Conservation (phyloP, 2,113 vertebrate genomes). For the Mormoops blainvillei region DNA sequence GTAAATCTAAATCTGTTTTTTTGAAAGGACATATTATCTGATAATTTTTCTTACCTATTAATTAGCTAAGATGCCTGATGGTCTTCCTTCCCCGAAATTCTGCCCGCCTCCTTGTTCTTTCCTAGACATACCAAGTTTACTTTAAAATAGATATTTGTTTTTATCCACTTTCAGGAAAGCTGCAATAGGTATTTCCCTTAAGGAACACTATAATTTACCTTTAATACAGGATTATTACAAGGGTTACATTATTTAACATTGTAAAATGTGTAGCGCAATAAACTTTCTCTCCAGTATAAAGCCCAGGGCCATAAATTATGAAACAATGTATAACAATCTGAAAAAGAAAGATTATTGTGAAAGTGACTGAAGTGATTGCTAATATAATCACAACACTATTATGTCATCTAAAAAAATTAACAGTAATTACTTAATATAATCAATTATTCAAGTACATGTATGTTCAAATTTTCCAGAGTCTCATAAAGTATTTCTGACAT, state of each 20-base stretch:
- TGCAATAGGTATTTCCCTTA: neutral
- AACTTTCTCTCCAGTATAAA: neutral
- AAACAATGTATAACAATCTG: neutral
- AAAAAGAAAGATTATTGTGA: neutral
- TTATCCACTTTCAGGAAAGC: neutral
- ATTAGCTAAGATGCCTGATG: neutral
- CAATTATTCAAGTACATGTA: neutral
- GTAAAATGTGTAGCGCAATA: neutral
- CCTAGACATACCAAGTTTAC: neutral
- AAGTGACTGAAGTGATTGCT: neutral
- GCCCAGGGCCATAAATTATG: neutral
- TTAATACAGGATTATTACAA: neutral
- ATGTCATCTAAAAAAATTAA: neutral
- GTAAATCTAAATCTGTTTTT: neutral
- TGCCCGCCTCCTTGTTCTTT: neutral
- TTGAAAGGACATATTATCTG: neutral
- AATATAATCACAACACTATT: neutral
- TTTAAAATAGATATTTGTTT: slow-evolving; percentile 4
- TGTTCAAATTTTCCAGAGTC: neutral
- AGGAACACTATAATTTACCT: neutral
- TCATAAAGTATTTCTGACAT: neutral
- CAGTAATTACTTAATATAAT: neutral
- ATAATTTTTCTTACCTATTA: neutral
- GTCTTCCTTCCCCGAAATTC: neutral
- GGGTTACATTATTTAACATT: neutral